Evolutionary conservation across 2,797 vertebrate genomes (phyloP).

Genomic region (Cygnus olor): DNA sequence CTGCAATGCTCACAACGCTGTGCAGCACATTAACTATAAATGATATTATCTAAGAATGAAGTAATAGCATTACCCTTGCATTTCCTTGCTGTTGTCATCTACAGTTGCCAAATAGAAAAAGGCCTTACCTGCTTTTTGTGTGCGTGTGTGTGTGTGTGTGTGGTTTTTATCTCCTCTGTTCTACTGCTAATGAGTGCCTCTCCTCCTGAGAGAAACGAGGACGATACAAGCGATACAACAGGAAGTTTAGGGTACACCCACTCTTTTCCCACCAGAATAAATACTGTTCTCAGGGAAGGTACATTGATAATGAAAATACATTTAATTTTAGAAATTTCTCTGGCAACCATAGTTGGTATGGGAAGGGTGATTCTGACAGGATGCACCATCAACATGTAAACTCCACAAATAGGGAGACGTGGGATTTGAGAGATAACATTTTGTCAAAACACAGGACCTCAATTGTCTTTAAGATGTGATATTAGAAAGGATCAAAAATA

Average conservation of each 20-base stretch:
- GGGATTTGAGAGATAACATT: background rate
- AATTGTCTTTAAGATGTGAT: background rate
- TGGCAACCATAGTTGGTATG: background rate
- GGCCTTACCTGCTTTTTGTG: background rate
- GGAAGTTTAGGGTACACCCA: slow-evolving; percentile 47
- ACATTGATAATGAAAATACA: slow-evolving; percentile 16
- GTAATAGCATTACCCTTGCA: background rate
- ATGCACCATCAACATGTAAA: background rate
- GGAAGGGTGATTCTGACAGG: background rate
- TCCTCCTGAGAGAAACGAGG: slow-evolving; percentile 27
- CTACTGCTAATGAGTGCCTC: slow-evolving; percentile 26
- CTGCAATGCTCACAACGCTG: background rate
- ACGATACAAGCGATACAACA: slow-evolving; percentile 6
- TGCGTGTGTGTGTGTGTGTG: background rate
- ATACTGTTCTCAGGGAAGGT: slow-evolving; percentile 38
- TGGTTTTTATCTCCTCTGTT: slow-evolving; percentile 15
- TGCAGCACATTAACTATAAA: background rate
- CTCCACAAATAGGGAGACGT: background rate
- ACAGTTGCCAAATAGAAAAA: background rate
- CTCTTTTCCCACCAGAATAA: slow-evolving; percentile 61
- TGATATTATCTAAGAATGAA: background rate
- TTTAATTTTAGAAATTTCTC: slow-evolving; percentile 35
- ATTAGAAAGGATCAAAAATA: background rate
- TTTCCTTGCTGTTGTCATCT: slow-evolving; percentile 4
- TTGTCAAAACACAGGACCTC: background rate